Conservation (phyloP, 2,113 vertebrate genomes). For the Thunnus maccoyii region DNA sequence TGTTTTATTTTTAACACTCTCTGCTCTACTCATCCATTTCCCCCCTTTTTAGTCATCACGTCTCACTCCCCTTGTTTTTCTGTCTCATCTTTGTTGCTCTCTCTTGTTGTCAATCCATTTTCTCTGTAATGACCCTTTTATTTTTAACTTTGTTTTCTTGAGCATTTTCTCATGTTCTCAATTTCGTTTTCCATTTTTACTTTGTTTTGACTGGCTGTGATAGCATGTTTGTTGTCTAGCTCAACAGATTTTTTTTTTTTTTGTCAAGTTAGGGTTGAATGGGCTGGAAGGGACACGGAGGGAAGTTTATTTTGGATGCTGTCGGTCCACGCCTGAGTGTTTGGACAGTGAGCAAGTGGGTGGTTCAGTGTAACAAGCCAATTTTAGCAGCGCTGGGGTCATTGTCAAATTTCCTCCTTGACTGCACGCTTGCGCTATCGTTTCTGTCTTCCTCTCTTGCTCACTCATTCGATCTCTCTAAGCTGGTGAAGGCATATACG, state of each 20-base stretch:
- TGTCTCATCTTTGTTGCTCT: constrained; percentile 16
- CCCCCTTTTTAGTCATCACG: constrained; percentile 26
- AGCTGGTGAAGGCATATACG: constrained; percentile 63
- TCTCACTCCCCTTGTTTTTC: constrained; percentile 30
- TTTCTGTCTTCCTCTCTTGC: constrained; percentile 28
- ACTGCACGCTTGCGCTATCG: constrained; percentile 16
- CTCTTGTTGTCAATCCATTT: background rate
- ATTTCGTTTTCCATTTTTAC: constrained; percentile 20
- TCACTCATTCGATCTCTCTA: constrained; percentile 44
- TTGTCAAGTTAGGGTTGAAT: background rate
- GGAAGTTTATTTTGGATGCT: constrained; percentile 46
- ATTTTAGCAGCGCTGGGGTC: constrained; percentile 71
- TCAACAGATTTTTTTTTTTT: background rate
- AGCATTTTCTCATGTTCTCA: background rate
- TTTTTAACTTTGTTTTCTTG: constrained; percentile 4
- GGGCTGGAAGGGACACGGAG: constrained; percentile 24
- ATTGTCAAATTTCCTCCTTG: constrained; percentile 66
- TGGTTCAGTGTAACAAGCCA: constrained; percentile 54
- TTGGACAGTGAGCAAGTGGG: constrained; percentile 66
- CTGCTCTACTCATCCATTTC: constrained; percentile 50
- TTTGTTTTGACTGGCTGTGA: constrained; percentile 15
- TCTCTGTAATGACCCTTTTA: background rate
- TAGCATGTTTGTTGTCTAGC: background rate
- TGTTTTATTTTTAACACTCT: constrained; percentile 85
- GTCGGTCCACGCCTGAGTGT: constrained; percentile 31